Evolutionary conservation across 2,113 vertebrate species (phyloP), one percentile per base, ranked within the genome.

Genomic region (Misgurnus anguillicaudatus): DNA sequence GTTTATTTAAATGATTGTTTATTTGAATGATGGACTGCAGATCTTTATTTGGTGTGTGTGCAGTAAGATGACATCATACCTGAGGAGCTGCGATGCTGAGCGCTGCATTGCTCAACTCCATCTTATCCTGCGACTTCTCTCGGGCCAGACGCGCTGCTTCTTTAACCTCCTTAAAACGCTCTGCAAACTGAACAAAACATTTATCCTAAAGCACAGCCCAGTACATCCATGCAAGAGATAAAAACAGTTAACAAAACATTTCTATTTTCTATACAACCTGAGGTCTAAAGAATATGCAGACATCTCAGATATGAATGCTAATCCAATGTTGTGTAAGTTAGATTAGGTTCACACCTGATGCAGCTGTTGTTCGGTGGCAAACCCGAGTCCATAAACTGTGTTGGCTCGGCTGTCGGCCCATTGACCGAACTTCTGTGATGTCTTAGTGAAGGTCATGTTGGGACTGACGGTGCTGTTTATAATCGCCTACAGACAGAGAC

Each of bases 361-460:
- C 79, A 99, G 93, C 74, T 98, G 97, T 24, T 99, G 96, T 84
- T 99, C 97, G 0, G 97, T 98, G 16, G 95, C 95, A 24, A 99
- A 99, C 31, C 97, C 97, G 64, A 99, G 86, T 17, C 97, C 97
- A 0, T 98, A 99, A 0, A 99, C 97, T 0, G 97, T 99, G 92
- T 98, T 99, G 79, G 97, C 97, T 0, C 97, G 84, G 86, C 96
- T 98, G 93, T 99, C 97, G 0, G 97, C 97, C 97, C 97, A 99
- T n/a, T 99, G 97, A 6, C 97, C 97, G 0, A 99, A 99, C 81
- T 99, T 99, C 91, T 98, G 97, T 0, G 97, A 99, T 0, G 97
- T 99, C 88, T 97, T 99, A 0, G 97, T 99, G 87, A 98, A 99
- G 24, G 95, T 95, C 97, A 99, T 98, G 91, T 97, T 98, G 91